Evolutionary conservation across 2,113 vertebrate species (phyloP), one percentile per base, ranked within the genome.

Genomic region (Cyprinodon variegatus): DNA sequence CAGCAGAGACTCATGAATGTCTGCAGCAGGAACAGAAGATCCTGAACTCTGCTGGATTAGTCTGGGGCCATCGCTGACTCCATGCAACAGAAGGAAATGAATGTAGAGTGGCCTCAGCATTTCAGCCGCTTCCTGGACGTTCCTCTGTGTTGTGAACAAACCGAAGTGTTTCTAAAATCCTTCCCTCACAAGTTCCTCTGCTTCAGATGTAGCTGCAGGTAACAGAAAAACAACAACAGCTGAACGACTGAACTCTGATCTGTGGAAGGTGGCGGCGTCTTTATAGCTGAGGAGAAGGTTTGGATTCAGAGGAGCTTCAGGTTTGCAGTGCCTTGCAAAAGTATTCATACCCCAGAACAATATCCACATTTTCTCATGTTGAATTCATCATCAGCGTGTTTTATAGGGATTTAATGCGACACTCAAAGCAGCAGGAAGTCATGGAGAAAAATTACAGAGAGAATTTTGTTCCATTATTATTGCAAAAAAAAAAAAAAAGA

Each of bases 1-100:
- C 73, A 48, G 60, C 63, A 22, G 60, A 71, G 37, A 71, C 74
- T 76, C 39, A 45, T 75, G 78, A 85, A 85, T 81, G 83, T 86
- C 65, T 6, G 2, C 0, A 0, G 40, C 36, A 71, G 69, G 37
- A 36, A 53, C 29, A 29, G 29, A 65, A 9, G 15, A 86, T 41
- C 41, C 41, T 41, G 41, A 45, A 45, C 70, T 65, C 13, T 37
- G 36, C 48, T 20, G 4, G 68, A 53, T 5, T 40, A 65, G 29
- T 29, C 29, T 15, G 5, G 22, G 66, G 74, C 50, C 4, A 36
- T 13, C 0, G 6, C 9, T 15, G 60, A 43, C 53, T 60, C 10
- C 15, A 61, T n/a, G 64, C 15, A 70, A 40, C 29, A 43, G 15
- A 45, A 37, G 17, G 59, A 73, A 9, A 46, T 68, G 63, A 72